Evolutionary conservation across 1,140 invertebrate species (phyloP), one percentile per base, ranked within the genome.

Genomic region (Trichoplusia ni): DNA sequence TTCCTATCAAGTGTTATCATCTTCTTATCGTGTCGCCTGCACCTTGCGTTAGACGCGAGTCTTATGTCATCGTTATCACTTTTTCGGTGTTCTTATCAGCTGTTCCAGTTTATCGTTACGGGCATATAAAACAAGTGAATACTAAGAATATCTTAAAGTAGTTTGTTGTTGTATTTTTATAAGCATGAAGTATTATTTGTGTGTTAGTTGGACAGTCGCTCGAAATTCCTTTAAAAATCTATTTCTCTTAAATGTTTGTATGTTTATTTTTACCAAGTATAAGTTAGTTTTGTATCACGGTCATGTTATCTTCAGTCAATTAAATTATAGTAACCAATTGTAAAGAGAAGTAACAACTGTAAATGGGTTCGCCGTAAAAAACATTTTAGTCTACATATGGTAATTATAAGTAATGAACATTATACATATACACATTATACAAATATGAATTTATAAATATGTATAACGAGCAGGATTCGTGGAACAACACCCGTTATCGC

Each of bases 401-500:
- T n/a, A n/a, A n/a, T 35, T 1, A 14, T 13, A 13, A 14, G 33
- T 35, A 14, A 35, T 4, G 11, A 35, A 35, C 33, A 35, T 2
- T 35, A 13, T 14, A 13, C n/a, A n/a, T n/a, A n/a, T n/a, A n/a
- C 11, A 35, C 33, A 14, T 35, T n/a, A 1, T n/a, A 13, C 33
- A 2, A 42, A n/a, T n/a, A n/a, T 21, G 21, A 21, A 5, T 42
- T 21, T 9, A 1, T 19, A 42, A 8, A 19, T n/a, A 21, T 9
- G 16, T 42, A n/a, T 42, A 42, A 42, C 11, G 38, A 73, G 61
- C 73, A 64, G 74, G 75, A 53, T 84, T 77, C 81, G 72, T 69
- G 69, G 76, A 81, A 84, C 38, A 65, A 70, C 60, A 38, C 27
- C 61, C 42, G 61, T 74, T 82, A 84, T 84, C 79, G 38, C 23